phyloP scores from a whole-genome alignment of 1,140 invertebrate species.

The Euura saliciscinereae region DNA sequence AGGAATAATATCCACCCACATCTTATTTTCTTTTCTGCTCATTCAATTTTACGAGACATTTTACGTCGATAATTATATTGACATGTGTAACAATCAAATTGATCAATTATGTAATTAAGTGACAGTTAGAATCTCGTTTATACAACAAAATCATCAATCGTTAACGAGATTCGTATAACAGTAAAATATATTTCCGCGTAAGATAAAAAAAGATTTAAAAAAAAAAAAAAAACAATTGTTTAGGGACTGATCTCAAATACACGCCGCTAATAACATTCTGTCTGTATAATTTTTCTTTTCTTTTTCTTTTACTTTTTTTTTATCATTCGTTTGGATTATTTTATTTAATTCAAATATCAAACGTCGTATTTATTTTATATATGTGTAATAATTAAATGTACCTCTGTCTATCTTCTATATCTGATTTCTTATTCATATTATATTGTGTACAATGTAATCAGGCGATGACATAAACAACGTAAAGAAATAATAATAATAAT shows the following conservation, averaged over 20 bases:
- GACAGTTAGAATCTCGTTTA: no score
- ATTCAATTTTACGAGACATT: background rate
- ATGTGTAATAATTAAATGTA: constrained; percentile 35
- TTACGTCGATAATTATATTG: background rate
- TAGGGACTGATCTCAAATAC: constrained; percentile 4
- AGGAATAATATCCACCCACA: background rate
- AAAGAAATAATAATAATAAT: constrained; percentile 14
- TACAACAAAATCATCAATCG: background rate
- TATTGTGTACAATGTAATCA: constrained; percentile 3
- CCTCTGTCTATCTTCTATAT: constrained; percentile 9
- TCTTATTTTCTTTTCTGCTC: background rate
- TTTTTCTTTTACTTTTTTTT: no score
- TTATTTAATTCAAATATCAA: constrained; percentile 16
- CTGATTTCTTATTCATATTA: background rate
- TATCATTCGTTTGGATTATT: background rate
- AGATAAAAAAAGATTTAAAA: no score
- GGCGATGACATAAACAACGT: constrained; percentile 27
- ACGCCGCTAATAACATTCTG: background rate
- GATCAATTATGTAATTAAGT: background rate
- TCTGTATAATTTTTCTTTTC: no score
- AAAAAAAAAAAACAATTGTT: background rate
- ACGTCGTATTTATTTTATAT: constrained; percentile 47
- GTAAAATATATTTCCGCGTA: constrained; percentile 35
- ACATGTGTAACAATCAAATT: background rate
- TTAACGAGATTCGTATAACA: constrained; percentile 25